These are phyloP conservation scores for Caerostris extrusa DNA, from an alignment of 1,140 invertebrate genomes.

Conservation along the genomic window DNA sequence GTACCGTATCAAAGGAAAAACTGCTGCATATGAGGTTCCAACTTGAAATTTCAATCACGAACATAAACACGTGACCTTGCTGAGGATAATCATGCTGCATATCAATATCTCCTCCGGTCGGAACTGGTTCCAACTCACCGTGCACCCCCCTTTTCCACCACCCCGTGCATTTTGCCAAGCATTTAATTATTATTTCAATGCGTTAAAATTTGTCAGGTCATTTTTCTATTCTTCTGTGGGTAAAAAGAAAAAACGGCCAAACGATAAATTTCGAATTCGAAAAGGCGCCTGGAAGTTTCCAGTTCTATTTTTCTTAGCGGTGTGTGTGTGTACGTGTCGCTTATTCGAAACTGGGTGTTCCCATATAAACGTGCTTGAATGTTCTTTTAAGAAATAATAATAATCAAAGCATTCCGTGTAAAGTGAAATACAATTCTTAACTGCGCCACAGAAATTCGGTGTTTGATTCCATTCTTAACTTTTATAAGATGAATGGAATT, in stretches of 20 bases:
- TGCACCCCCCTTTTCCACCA: not conserved
- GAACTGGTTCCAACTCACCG: constrained; percentile 50
- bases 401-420: no score
- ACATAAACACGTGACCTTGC: constrained; percentile 66
- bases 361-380: not conserved
- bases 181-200: constrained; percentile 10
- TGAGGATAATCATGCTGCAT: constrained; percentile 57
- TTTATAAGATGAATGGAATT: no score
- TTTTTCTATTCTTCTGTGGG: constrained; percentile 20
- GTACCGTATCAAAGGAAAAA: not conserved
- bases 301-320: not conserved
- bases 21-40: not conserved
- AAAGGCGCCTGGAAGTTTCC: constrained; percentile 19
- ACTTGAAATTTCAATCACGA: constrained; percentile 53
- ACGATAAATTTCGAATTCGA: not conserved
- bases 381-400: no score
- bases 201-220: constrained; percentile 68
- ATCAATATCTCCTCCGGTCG: constrained; percentile 61
- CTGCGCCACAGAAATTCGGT: no score
- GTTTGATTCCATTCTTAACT: no score
- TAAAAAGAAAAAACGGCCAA: not conserved
- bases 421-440: no score
- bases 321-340: not conserved
- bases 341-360: not conserved
- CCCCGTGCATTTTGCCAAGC: not conserved